Evolutionary conservation across 2,113 vertebrate genomes (phyloP).

Genomic region (Lepidothrix coronata): DNA sequence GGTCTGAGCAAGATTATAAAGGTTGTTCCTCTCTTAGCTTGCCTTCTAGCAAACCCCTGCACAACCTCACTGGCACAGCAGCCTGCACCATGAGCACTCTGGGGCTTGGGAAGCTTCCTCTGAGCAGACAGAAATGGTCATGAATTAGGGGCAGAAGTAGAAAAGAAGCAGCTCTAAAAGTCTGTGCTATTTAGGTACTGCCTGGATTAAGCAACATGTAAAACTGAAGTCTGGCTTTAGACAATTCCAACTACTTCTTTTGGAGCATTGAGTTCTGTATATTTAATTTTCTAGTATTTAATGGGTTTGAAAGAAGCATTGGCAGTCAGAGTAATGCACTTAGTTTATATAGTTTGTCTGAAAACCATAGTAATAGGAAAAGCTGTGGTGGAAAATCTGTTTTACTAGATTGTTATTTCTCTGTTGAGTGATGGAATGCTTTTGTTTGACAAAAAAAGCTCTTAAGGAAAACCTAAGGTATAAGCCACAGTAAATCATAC

Average conservation of each 20-base stretch:
- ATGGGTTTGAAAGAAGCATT: background rate
- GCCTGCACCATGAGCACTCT: rapidly evolving
- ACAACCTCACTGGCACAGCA: rapidly evolving
- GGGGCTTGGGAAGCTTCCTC: background rate
- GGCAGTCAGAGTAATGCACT: background rate
- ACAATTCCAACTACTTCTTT: background rate
- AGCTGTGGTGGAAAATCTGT: background rate
- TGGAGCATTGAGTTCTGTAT: background rate
- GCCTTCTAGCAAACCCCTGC: background rate
- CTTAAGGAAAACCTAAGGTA: background rate
- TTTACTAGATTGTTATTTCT: background rate
- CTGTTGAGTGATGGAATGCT: background rate
- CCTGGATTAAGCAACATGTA: background rate
- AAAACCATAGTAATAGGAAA: background rate
- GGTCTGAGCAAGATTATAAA: background rate
- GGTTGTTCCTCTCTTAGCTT: background rate
- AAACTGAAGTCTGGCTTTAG: background rate
- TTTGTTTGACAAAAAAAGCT: background rate
- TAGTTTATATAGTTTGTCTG: background rate
- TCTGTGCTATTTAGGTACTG: background rate
- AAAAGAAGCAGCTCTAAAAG: background rate
- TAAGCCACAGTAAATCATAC: background rate
- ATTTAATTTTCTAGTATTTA: background rate
- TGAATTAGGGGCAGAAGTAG: background rate
- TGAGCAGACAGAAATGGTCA: background rate